Evolutionary conservation across 2,113 vertebrate genomes (phyloP).

Genomic region (Hassar affinis): DNA sequence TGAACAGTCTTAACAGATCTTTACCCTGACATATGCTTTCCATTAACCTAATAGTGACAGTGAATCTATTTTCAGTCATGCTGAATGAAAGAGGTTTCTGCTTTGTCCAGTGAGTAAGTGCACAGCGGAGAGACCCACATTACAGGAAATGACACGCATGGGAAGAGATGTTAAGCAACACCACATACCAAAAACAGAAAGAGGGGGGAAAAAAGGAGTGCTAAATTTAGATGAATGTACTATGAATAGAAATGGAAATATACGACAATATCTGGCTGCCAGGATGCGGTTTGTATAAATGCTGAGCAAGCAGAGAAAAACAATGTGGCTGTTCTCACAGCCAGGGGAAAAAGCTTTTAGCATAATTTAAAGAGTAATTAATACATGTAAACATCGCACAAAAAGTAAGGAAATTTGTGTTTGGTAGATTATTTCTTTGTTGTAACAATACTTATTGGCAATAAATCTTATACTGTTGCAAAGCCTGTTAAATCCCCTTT

Average conservation of each 20-base stretch:
- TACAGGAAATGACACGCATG: constrained; percentile 64
- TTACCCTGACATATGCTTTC: constrained; percentile 7
- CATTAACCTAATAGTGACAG: constrained; percentile 6
- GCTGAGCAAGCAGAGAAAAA: constrained; percentile 56
- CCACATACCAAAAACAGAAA: constrained; percentile 51
- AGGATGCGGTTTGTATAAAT: constrained; percentile 60
- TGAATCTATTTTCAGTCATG: constrained; percentile 13
- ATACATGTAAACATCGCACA: too few relatives aligned
- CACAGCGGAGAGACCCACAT: constrained; percentile 38
- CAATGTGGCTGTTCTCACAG: background rate
- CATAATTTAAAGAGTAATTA: background rate
- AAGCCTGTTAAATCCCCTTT: too few relatives aligned
- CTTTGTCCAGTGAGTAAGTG: constrained; percentile 14
- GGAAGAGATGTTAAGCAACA: constrained; percentile 59
- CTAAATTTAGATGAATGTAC: constrained; percentile 64
- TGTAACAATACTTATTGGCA: too few relatives aligned
- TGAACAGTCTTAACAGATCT: constrained; percentile 15
- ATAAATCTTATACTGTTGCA: too few relatives aligned
- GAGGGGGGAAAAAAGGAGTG: constrained; percentile 51
- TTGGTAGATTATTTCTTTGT: too few relatives aligned
- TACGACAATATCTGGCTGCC: constrained; percentile 55
- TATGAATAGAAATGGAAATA: constrained; percentile 68
- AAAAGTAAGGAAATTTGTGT: too few relatives aligned
- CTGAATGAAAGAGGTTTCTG: background rate
- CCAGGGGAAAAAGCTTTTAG: background rate